Percentiles rank a stretch among this genome's conserved stretches.
Evolutionary conservation across 2,888 invertebrate species (phyloP).

Genomic region (Euphydryas editha): DNA sequence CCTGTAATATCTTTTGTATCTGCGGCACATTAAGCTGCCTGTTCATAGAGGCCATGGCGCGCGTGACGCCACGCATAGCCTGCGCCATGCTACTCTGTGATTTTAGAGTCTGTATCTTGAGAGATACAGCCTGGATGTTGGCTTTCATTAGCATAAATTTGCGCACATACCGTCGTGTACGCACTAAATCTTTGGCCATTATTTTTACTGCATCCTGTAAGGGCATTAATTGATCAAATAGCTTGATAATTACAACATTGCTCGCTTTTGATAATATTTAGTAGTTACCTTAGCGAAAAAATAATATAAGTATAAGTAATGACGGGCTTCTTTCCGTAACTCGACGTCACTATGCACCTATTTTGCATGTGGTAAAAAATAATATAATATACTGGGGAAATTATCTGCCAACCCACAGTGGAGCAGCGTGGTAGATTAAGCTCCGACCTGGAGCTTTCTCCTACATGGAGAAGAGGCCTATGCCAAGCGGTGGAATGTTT

Average conservation of each 20-base stretch:
- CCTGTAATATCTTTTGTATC: constrained; percentile 94
- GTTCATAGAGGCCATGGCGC: constrained; percentile 99
- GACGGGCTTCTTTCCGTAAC: too few species aligned
- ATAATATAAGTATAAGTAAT: too few species aligned
- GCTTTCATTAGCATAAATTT: constrained; percentile 99
- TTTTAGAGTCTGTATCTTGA: constrained; percentile 98
- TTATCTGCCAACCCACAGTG: too few species aligned
- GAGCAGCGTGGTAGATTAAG: too few species aligned
- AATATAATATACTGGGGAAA: too few species aligned
- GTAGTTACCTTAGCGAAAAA: too few species aligned
- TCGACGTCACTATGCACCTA: too few species aligned
- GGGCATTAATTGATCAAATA: neutral
- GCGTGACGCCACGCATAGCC: constrained; percentile 99
- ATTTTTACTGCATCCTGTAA: constrained; percentile 98
- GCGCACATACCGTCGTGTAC: constrained; percentile 97
- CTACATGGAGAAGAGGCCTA: too few species aligned
- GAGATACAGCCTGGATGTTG: constrained; percentile 98
- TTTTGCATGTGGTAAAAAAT: too few species aligned
- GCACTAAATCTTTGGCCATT: constrained; percentile 99
- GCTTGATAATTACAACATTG: neutral
- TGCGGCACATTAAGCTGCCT: constrained; percentile 98
- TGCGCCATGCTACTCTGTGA: constrained; percentile 99
- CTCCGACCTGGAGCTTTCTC: too few species aligned
- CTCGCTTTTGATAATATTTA: too few species aligned
- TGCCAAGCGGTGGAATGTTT: too few species aligned